These are phyloP conservation scores for Myxocyprinus asiaticus DNA, from an alignment of 2,113 vertebrate species.

Conservation along the genomic window DNA sequence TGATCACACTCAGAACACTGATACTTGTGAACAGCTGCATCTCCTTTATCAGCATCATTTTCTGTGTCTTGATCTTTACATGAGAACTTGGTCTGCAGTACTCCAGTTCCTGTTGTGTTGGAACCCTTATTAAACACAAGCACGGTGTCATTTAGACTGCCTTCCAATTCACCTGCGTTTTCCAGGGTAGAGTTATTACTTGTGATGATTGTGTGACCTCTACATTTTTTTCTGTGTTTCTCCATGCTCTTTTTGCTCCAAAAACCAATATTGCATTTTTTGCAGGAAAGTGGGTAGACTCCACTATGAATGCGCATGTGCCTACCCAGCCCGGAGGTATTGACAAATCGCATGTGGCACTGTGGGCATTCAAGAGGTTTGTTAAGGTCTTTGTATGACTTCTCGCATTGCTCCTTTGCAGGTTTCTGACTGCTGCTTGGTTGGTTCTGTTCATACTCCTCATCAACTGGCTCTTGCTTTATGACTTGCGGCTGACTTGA, in stretches of 20 bases:
- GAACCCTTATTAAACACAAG: slow-evolving; percentile 62
- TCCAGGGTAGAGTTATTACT: background rate
- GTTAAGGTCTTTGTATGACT: slow-evolving; percentile 2
- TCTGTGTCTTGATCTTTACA: slow-evolving; percentile 59
- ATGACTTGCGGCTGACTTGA: slow-evolving; percentile 54
- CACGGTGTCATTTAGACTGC: slow-evolving; percentile 58
- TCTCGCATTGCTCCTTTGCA: slow-evolving; percentile 28
- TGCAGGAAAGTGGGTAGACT: slow-evolving; percentile 59
- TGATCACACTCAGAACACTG: slow-evolving; percentile 79
- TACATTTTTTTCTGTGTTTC: slow-evolving; percentile 72
- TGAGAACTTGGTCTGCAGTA: slow-evolving; percentile 67
- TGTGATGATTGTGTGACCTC: background rate
- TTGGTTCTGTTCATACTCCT: slow-evolving; percentile 40
- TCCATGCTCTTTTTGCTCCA: slow-evolving; percentile 65
- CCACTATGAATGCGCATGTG: slow-evolving; percentile 66
- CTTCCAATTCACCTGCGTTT: slow-evolving; percentile 56
- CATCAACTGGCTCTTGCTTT: slow-evolving; percentile 68
- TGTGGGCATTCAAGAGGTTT: slow-evolving; percentile 60
- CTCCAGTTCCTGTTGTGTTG: slow-evolving; percentile 63
- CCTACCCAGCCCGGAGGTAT: slow-evolving; percentile 61
- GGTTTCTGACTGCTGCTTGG: slow-evolving; percentile 37
- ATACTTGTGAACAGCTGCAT: slow-evolving; percentile 65
- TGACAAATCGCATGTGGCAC: slow-evolving; percentile 64
- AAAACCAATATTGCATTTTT: slow-evolving; percentile 67
- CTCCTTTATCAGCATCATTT: slow-evolving; percentile 31